Evolutionary conservation across 2,888 invertebrate genomes (phyloP).

Genomic region (Patella pellucida): DNA sequence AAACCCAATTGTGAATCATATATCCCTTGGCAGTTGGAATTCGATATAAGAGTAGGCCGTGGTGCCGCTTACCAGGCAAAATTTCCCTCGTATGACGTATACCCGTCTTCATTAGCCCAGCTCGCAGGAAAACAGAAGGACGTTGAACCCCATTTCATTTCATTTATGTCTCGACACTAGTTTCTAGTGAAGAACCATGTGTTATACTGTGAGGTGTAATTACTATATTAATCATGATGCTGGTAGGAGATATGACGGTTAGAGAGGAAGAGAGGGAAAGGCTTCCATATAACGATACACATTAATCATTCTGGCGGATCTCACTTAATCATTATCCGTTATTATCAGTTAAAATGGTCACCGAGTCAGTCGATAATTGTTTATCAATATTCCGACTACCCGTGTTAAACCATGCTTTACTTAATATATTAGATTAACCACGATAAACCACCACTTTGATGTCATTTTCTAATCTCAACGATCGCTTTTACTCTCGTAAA

Average conservation of each 20-base stretch:
- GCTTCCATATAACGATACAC: neutral
- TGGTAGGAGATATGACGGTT: neutral
- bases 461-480: neutral
- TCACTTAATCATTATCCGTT: neutral
- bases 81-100: too few species aligned
- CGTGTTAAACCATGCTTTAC: neutral
- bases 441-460: neutral
- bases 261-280: neutral
- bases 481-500: too few species aligned
- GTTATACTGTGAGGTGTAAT: neutral
- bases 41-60: too few species aligned
- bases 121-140: too few species aligned
- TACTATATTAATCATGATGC: neutral
- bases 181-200: neutral
- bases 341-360: neutral
- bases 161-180: too few species aligned
- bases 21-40: too few species aligned
- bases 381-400: neutral
- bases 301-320: neutral
- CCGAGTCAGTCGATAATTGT: neutral
- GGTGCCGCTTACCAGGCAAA: too few species aligned
- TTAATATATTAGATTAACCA: neutral
- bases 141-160: too few species aligned
- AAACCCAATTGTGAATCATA: too few species aligned
- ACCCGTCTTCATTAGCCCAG: too few species aligned